phyloP scores from a whole-genome alignment of 2,888 invertebrate species.

The Troglohyphantes excavatus region DNA sequence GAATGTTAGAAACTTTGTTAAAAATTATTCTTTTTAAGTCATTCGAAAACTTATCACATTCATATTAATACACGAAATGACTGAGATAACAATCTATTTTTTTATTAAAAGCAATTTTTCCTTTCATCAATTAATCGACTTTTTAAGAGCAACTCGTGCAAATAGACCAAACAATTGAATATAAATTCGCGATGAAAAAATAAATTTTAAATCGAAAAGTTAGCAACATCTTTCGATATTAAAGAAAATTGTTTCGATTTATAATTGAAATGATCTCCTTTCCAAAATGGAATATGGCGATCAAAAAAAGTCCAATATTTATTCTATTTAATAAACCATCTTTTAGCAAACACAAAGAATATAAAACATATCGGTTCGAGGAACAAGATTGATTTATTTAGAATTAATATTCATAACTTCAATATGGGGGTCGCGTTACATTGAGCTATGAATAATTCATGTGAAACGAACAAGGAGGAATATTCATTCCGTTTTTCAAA shows the following conservation, averaged over 20 bases:
- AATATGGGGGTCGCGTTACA: constrained; percentile 29
- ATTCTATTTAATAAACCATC: background rate
- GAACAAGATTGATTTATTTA: constrained; percentile 39
- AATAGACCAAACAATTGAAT: background rate
- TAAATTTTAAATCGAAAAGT: background rate
- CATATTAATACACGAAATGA: too few relatives aligned
- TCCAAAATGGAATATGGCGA: background rate
- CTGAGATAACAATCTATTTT: too few relatives aligned
- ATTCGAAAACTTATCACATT: too few relatives aligned
- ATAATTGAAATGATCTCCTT: background rate
- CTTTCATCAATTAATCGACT: too few relatives aligned
- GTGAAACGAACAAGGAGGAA: background rate
- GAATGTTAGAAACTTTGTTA: too few relatives aligned
- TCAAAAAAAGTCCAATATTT: background rate
- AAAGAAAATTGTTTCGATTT: background rate
- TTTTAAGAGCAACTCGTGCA: too few relatives aligned
- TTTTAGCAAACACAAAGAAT: background rate
- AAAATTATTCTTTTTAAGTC: too few relatives aligned
- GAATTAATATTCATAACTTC: constrained; percentile 48
- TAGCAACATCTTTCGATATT: background rate
- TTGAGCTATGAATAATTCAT: constrained; percentile 42
- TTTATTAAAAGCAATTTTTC: too few relatives aligned
- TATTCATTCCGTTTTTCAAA: constrained; percentile 34
- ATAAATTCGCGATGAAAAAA: background rate
- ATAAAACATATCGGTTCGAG: constrained; percentile 10